Conservation (phyloP, 2,888 invertebrate species). For the Sesia bembeciformis region DNA sequence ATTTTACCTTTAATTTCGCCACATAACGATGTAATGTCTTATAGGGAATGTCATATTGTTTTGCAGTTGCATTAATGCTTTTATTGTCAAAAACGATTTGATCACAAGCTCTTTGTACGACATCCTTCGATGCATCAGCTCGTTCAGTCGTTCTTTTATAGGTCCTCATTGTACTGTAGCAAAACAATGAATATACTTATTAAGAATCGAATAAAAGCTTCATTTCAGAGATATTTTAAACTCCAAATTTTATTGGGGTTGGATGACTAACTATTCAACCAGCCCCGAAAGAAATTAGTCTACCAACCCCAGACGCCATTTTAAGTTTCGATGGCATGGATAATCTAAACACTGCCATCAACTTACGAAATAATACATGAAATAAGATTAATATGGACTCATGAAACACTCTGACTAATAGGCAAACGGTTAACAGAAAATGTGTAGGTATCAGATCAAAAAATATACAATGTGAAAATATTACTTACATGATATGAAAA, state of each 20-base stretch:
- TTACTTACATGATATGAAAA: too few relatives aligned
- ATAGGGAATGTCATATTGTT: too few relatives aligned
- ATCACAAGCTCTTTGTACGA: slow-evolving; percentile 5
- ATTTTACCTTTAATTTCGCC: too few relatives aligned
- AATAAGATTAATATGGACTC: slow-evolving; percentile 7
- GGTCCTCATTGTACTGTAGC: background rate
- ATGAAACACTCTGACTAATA: slow-evolving; percentile 5
- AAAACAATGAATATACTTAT: background rate
- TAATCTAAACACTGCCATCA: accelerated
- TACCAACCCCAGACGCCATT: background rate
- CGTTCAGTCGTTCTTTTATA: background rate
- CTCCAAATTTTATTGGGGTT: too few relatives aligned
- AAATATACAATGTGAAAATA: too few relatives aligned
- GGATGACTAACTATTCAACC: too few relatives aligned
- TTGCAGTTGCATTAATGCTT: slow-evolving; percentile 4
- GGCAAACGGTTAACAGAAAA: slow-evolving; percentile 2
- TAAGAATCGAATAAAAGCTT: too few relatives aligned
- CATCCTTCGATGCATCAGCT: background rate
- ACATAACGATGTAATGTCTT: too few relatives aligned
- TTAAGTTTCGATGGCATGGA: background rate
- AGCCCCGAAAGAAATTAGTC: slow-evolving; percentile 10
- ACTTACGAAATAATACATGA: slow-evolving; percentile 4
- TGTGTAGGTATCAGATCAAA: background rate
- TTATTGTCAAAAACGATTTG: slow-evolving; percentile 5
- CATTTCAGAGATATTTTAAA: too few relatives aligned